Conservation (phyloP, 1,140 invertebrate species). For the Goniozus legneri region DNA sequence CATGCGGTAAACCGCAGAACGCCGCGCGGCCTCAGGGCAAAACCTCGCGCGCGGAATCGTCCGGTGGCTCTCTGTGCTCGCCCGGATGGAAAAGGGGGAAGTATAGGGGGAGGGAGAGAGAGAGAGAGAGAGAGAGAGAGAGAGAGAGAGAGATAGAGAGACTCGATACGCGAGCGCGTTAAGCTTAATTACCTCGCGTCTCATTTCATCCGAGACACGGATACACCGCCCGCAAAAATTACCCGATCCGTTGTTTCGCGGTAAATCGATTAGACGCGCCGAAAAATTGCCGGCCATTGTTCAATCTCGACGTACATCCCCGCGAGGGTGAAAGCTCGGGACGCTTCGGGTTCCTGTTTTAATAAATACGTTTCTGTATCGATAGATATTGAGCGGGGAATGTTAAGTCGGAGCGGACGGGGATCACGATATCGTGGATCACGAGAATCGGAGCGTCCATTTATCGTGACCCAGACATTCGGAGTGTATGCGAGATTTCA, state of each 20-base stretch:
- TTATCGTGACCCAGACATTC: slow-evolving; percentile 24
- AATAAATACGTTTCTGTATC: too few relatives aligned
- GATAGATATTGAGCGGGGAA: neutral
- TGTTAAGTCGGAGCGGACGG: neutral
- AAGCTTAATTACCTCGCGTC: slow-evolving; percentile 34
- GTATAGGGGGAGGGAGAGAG: too few relatives aligned
- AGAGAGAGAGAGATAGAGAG: too few relatives aligned
- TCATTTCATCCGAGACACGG: too few relatives aligned
- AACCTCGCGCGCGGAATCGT: slow-evolving; percentile 7
- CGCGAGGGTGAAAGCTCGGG: neutral
- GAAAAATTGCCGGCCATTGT: too few relatives aligned
- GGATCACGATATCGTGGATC: slow-evolving; percentile 10
- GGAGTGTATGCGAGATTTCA: neutral
- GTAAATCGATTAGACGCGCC: too few relatives aligned
- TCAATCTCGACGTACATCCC: too few relatives aligned
- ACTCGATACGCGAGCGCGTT: slow-evolving; percentile 12
- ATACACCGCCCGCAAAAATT: too few relatives aligned
- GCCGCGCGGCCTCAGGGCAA: slow-evolving; percentile 33
- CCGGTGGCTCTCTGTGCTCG: too few relatives aligned
- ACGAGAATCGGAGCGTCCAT: slow-evolving; percentile 5
- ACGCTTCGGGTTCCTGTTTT: neutral
- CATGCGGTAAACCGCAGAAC: slow-evolving; percentile 52
- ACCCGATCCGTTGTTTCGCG: too few relatives aligned
- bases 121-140: too few relatives aligned
- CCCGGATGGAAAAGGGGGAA: too few relatives aligned